Evolutionary conservation across 64 coral and sea anemone species (phyloP).

Genomic region (Anthopleura sola): DNA sequence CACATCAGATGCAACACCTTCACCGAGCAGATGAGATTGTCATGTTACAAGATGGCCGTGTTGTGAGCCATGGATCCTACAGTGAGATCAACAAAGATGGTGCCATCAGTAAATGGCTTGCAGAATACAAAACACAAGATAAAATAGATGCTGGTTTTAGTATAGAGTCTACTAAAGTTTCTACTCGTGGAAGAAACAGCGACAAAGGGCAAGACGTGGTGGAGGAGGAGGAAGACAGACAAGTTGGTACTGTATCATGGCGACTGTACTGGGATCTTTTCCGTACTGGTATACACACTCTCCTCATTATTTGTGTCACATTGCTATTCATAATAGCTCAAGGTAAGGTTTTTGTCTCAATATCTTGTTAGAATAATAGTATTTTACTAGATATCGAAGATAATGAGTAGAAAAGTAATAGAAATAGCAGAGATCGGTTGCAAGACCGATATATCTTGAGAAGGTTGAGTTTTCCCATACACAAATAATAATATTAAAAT

Average conservation of each 20-base stretch:
- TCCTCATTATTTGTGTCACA: not conserved
- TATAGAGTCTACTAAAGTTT: not conserved
- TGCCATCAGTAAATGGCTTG: not conserved
- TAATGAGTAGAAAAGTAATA: no score
- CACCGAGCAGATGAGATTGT: slow-evolving; percentile 24
- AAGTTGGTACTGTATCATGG: slow-evolving; percentile 31
- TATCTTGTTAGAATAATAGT: no score
- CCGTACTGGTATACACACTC: not conserved
- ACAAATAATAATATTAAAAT: no score
- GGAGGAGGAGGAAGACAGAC: slow-evolving; percentile 29
- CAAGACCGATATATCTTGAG: no score
- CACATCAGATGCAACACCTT: slow-evolving; percentile 42
- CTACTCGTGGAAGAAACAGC: no score
- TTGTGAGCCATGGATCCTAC: slow-evolving; percentile 18
- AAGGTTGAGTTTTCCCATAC: no score
- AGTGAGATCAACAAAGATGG: slow-evolving; percentile 1
- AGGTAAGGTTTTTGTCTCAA: no score
- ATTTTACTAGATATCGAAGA: no score
- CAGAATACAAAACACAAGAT: not conserved
- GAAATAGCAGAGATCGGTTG: no score
- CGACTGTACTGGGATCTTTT: slow-evolving; percentile 31
- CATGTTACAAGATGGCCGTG: slow-evolving; percentile 25
- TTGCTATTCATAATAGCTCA: no score
- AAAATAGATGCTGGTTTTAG: not conserved
- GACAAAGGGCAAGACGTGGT: not conserved